These are phyloP conservation scores for Hyperopisus bebe DNA, from an alignment of 2,113 vertebrate species.

Conservation along the genomic window DNA sequence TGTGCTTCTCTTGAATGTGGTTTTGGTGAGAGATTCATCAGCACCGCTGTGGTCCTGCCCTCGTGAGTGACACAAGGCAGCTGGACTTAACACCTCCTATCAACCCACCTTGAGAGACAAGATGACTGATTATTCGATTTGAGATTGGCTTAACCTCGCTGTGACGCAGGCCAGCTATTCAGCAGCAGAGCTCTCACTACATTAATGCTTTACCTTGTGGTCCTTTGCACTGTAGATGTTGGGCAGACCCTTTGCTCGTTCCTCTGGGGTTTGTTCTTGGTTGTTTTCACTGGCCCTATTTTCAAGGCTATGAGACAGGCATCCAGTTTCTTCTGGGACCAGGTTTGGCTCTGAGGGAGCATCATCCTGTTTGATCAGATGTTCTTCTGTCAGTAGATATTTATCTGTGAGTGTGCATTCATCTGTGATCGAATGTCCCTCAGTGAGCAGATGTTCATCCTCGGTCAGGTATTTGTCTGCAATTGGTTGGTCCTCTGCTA, in stretches of 20 bases:
- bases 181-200: not conserved
- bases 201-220: constrained; percentile 44
- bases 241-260: constrained; percentile 19
- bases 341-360: not conserved
- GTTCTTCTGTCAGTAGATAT: not conserved
- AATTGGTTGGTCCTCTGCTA: not conserved
- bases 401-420: not conserved
- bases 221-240: constrained; percentile 23
- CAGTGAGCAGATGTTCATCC: not conserved
- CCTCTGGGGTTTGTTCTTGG: constrained; percentile 27
- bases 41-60: not conserved
- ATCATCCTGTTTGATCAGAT: not conserved
- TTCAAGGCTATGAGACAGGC: constrained; percentile 6
- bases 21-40: not conserved
- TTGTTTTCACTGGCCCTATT: constrained; percentile 11
- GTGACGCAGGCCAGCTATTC: not conserved
- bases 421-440: not conserved
- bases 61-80: not conserved
- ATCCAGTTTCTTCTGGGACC: constrained; percentile 13
- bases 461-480: not conserved
- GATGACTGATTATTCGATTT: not conserved
- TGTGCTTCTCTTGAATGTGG: not conserved
- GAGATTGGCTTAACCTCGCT: not conserved
- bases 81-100: not conserved
- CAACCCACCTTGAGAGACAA: not conserved